A percentile compares a stretch with the other conserved stretches of the same genome.
These are phyloP conservation scores for Sussaba pulchella DNA, from an alignment of 2,888 invertebrate genomes.

Conservation along the genomic window DNA sequence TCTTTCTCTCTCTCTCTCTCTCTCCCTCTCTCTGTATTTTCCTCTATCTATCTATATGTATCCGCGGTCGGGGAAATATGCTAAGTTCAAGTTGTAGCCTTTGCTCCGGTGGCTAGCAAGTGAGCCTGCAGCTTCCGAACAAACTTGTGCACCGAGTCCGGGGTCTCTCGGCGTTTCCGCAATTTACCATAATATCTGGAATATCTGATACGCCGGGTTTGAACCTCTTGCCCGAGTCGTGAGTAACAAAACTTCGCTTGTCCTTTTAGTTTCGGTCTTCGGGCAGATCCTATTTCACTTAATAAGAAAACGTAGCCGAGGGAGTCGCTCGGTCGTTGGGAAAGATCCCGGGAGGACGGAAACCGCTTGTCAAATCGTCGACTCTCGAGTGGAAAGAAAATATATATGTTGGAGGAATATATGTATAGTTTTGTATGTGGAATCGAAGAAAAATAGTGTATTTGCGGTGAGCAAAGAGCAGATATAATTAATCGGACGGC, in stretches of 20 bases:
- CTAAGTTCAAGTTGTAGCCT: constrained; percentile 46
- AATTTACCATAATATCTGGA: constrained; percentile 42
- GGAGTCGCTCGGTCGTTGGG: neutral
- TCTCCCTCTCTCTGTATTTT: too few relatives aligned
- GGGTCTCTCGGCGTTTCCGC: constrained; percentile 10
- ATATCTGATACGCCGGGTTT: neutral
- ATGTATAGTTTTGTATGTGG: too few relatives aligned
- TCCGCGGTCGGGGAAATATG: constrained; percentile 44
- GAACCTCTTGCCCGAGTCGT: neutral
- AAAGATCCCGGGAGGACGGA: too few relatives aligned
- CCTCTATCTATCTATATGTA: too few relatives aligned
- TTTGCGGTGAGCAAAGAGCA: too few relatives aligned
- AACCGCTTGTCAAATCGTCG: too few relatives aligned
- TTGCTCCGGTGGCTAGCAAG: constrained; percentile 23
- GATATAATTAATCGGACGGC: too few relatives aligned
- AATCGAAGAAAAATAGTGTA: too few relatives aligned
- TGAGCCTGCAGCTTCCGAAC: constrained; percentile 13
- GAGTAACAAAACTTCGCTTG: constrained; percentile 8
- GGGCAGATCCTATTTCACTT: neutral
- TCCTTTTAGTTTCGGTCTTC: neutral
- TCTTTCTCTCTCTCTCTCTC: too few relatives aligned
- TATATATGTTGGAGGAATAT: too few relatives aligned
- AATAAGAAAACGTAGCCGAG: neutral
- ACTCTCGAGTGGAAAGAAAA: too few relatives aligned
- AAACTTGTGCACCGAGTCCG: constrained; percentile 21